A percentile compares a stretch with the other conserved stretches of the same genome.
Evolutionary conservation across 2,797 vertebrate genomes (phyloP).

Genomic region (Gadopsis bispinosus): DNA sequence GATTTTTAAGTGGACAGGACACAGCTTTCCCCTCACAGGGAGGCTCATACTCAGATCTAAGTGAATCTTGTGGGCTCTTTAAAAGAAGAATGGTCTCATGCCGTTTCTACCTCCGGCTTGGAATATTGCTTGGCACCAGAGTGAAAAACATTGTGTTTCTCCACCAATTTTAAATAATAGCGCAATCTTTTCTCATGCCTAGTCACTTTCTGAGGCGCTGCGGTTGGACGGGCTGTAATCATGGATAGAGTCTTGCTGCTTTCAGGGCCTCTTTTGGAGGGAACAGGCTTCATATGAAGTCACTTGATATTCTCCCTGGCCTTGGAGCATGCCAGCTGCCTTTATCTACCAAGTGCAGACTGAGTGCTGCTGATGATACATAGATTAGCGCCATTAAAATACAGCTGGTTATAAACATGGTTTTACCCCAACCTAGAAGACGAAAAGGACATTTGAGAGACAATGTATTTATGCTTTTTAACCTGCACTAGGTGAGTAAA

Average conservation of each 20-base stretch:
- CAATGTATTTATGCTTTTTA: neutral
- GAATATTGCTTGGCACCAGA: conserved; percentile 67
- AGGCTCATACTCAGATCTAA: conserved; percentile 54
- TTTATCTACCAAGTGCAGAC: conserved; percentile 76
- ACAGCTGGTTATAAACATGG: conserved; percentile 51
- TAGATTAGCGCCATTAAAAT: conserved; percentile 69
- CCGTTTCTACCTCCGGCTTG: conserved; percentile 61
- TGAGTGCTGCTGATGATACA: conserved; percentile 65
- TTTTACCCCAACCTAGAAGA: conserved; percentile 17
- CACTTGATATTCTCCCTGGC: conserved; percentile 73
- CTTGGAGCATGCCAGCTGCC: conserved; percentile 66
- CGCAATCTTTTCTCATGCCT: conserved; percentile 71
- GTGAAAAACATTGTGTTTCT: conserved; percentile 67
- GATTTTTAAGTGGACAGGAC: conserved; percentile 42
- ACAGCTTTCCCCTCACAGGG: conserved; percentile 45
- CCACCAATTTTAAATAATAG: conserved; percentile 78
- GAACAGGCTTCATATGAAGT: conserved; percentile 55
- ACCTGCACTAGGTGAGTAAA: neutral
- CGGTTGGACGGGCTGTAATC: conserved; percentile 63
- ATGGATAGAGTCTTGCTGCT: conserved; percentile 63
- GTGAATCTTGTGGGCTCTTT: conserved; percentile 58
- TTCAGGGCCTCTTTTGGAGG: conserved; percentile 44
- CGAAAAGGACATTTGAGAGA: neutral
- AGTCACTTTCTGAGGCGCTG: conserved; percentile 35
- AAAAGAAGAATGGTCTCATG: conserved; percentile 64